Evolutionary conservation across 2,797 vertebrate species (phyloP).

Genomic region (Neostethus bicornis): DNA sequence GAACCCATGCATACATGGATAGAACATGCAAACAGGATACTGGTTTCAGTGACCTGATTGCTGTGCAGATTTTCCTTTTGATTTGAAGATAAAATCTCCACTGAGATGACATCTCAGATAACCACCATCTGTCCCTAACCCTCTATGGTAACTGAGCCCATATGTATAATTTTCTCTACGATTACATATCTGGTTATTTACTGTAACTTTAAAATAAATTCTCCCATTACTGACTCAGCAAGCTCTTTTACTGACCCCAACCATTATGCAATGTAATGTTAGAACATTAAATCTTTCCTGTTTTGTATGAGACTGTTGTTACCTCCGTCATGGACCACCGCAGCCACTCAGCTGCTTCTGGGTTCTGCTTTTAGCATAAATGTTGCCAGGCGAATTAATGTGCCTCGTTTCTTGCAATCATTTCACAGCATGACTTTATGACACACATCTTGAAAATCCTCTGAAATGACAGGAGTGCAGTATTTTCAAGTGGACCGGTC

Average conservation of each 20-base stretch:
- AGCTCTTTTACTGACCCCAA: not conserved
- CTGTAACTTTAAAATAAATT: too few relatives aligned
- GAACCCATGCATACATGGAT: too few relatives aligned
- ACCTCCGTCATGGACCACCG: not conserved
- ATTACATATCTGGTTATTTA: too few relatives aligned
- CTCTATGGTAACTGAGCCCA: too few relatives aligned
- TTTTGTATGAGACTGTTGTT: not conserved
- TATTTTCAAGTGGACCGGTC: not conserved
- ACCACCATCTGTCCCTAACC: too few relatives aligned
- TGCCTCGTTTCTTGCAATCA: not conserved
- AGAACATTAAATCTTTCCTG: not conserved
- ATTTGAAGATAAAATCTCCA: too few relatives aligned
- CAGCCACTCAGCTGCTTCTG: not conserved
- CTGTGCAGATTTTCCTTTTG: too few relatives aligned
- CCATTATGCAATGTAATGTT: not conserved
- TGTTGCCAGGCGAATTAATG: too few relatives aligned
- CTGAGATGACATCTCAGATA: too few relatives aligned
- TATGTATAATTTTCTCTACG: too few relatives aligned
- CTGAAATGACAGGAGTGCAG: not conserved
- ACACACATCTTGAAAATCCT: not conserved
- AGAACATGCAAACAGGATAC: too few relatives aligned
- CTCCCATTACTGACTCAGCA: not conserved
- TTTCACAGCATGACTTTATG: not conserved
- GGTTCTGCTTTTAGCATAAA: not conserved
- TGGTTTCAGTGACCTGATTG: too few relatives aligned